Percentiles rank a stretch among this genome's conserved stretches.
Evolutionary conservation across 1,140 invertebrate genomes (phyloP).

Genomic region (Catajapyx aquilonaris): DNA sequence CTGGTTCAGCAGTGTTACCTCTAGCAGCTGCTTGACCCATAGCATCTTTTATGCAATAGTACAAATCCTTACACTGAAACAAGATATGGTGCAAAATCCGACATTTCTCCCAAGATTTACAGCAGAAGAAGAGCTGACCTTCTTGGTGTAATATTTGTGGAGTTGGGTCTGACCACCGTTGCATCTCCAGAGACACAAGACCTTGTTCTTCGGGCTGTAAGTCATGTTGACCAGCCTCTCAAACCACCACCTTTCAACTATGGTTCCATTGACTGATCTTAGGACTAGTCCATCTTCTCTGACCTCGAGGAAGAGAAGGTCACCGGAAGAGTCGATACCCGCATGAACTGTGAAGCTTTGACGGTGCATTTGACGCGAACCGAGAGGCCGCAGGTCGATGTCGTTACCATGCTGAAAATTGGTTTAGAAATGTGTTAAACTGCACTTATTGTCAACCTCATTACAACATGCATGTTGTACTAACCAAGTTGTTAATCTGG

Average conservation of each 20-base stretch:
- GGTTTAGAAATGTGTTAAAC: constrained; percentile 7
- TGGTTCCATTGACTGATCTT: constrained; percentile 76
- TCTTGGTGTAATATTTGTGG: constrained; percentile 98
- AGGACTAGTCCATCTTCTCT: constrained; percentile 92
- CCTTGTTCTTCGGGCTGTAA: constrained; percentile 93
- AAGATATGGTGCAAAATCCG: constrained; percentile 1
- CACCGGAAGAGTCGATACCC: constrained; percentile 71
- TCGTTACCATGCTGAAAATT: constrained; percentile 70
- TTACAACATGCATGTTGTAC: no score
- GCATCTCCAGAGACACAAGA: constrained; percentile 85
- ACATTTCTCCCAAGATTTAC: background rate
- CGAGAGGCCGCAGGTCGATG: constrained; percentile 83
- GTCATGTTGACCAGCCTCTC: constrained; percentile 98
- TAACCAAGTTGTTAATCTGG: constrained; percentile 82
- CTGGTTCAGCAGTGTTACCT: constrained; percentile 46
- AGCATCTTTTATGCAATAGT: constrained; percentile 95
- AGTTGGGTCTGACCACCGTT: constrained; percentile 79
- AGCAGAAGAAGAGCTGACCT: constrained; percentile 35
- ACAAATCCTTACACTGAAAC: constrained; percentile 88
- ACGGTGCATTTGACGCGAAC: constrained; percentile 76
- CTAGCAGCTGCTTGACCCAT: constrained; percentile 88
- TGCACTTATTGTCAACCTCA: background rate
- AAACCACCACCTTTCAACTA: constrained; percentile 98
- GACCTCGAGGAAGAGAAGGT: constrained; percentile 92
- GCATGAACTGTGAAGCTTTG: constrained; percentile 96